Conservation (phyloP, 2,888 invertebrate genomes). For the Diloba caeruleocephala region DNA sequence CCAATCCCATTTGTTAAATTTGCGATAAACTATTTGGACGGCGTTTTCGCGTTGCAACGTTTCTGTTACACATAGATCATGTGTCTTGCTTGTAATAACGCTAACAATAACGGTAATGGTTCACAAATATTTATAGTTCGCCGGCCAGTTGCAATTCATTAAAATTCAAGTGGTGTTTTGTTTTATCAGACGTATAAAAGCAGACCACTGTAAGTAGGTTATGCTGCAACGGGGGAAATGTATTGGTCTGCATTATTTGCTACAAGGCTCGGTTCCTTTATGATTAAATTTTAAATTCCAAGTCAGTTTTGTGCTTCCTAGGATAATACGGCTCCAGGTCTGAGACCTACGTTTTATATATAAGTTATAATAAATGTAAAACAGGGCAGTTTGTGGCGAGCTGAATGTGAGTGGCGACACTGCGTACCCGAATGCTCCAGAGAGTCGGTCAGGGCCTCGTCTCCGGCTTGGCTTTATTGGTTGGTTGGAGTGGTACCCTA, state of each 20-base stretch:
- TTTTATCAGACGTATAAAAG: conserved; percentile 30
- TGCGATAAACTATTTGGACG: conserved; percentile 81
- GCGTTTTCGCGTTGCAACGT: conserved; percentile 52
- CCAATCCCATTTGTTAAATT: conserved; percentile 85
- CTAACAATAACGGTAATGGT: conserved; percentile 56
- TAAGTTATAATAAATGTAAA: too few relatives aligned
- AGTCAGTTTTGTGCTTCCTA: not conserved
- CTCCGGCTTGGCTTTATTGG: too few relatives aligned
- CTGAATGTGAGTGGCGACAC: too few relatives aligned
- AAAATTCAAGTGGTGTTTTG: conserved; percentile 46
- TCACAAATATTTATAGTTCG: conserved; percentile 52
- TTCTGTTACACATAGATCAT: conserved; percentile 56
- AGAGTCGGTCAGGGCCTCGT: too few relatives aligned
- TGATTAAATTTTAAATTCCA: conserved; percentile 10
- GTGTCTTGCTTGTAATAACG: conserved; percentile 52
- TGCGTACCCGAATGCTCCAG: too few relatives aligned
- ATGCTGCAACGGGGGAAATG: conserved; percentile 11
- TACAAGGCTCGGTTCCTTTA: conserved; percentile 1
- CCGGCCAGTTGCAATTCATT: conserved; percentile 46
- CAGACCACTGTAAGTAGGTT: not conserved
- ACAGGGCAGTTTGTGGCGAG: too few relatives aligned
- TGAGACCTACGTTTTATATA: too few relatives aligned
- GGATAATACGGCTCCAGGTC: too few relatives aligned
- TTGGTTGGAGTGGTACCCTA: too few relatives aligned
- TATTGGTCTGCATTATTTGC: conserved; percentile 18